phyloP scores from a whole-genome alignment of 2,797 vertebrate genomes.

The Chelidonichthys spinosus region DNA sequence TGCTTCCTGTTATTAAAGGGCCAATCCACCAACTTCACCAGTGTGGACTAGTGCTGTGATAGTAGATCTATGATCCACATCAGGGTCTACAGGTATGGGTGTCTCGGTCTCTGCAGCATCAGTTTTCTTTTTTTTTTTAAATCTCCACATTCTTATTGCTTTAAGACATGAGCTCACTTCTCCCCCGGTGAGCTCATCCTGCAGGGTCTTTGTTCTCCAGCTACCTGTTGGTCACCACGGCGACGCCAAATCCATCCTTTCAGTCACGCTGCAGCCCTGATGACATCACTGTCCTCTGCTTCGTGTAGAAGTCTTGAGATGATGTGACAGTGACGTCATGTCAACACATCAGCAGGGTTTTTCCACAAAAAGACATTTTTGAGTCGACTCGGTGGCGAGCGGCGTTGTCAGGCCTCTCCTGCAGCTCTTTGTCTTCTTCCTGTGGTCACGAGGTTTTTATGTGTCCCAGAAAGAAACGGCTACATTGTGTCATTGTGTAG shows the following conservation, averaged over 20 bases:
- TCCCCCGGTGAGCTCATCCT: constrained; percentile 71
- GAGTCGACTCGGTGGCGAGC: constrained; percentile 10
- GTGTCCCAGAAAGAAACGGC: background rate
- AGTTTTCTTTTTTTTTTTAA: background rate
- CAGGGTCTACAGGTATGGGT: background rate
- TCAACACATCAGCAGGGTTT: constrained; percentile 30
- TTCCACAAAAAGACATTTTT: constrained; percentile 54
- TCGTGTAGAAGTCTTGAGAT: constrained; percentile 12
- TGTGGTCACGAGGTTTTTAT: constrained; percentile 12
- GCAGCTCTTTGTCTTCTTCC: constrained; percentile 25
- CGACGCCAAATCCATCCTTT: constrained; percentile 12
- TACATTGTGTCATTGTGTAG: too few species aligned
- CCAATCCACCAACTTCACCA: background rate
- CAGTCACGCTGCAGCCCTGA: constrained; percentile 45
- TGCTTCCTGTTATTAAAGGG: background rate
- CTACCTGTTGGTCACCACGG: constrained; percentile 24
- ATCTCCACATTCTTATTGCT: too few species aligned
- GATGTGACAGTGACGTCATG: constrained; percentile 58
- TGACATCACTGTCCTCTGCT: constrained; percentile 51
- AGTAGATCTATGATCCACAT: background rate
- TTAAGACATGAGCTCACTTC: constrained; percentile 65
- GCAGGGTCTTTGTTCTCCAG: constrained; percentile 58
- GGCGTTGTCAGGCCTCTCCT: constrained; percentile 30
- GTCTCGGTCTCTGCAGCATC: background rate
- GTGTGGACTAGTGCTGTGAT: background rate